phyloP scores from a whole-genome alignment of 2,888 invertebrate species.

The Cataglyphis albicans region DNA sequence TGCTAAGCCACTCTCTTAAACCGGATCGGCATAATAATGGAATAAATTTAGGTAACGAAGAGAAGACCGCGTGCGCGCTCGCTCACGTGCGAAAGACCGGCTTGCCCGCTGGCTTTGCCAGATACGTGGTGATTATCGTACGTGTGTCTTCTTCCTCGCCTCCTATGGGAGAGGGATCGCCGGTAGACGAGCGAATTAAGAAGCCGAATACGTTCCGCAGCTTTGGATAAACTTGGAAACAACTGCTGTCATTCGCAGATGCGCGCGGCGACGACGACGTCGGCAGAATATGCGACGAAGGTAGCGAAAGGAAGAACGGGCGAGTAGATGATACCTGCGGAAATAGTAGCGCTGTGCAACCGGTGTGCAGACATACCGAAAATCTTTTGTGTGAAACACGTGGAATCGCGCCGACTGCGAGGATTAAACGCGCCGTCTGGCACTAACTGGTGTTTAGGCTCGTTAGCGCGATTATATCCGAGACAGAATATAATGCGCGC shows the following conservation, averaged over 20 bases:
- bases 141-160: background rate
- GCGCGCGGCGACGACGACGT: constrained; percentile 64
- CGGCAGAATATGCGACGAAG: constrained; percentile 60
- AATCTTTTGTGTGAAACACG: constrained; percentile 48
- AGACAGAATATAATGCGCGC: background rate
- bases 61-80: too few species aligned
- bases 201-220: constrained; percentile 54
- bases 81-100: background rate
- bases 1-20: constrained; percentile 24
- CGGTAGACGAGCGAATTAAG: constrained; percentile 59
- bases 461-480: constrained; percentile 34
- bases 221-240: constrained; percentile 76
- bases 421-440: constrained; percentile 42
- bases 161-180: background rate
- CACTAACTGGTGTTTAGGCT: constrained; percentile 20
- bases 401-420: constrained; percentile 32
- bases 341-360: background rate
- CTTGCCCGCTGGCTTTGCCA: background rate
- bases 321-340: background rate
- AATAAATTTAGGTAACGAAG: constrained; percentile 27
- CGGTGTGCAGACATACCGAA: constrained; percentile 24
- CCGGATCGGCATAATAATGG: constrained; percentile 26
- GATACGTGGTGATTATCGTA: constrained; percentile 53
- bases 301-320: constrained; percentile 42
- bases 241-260: constrained; percentile 81